These are phyloP conservation scores for Mizuhopecten yessoensis DNA, from an alignment of 1,140 invertebrate genomes.

Conservation along the genomic window DNA sequence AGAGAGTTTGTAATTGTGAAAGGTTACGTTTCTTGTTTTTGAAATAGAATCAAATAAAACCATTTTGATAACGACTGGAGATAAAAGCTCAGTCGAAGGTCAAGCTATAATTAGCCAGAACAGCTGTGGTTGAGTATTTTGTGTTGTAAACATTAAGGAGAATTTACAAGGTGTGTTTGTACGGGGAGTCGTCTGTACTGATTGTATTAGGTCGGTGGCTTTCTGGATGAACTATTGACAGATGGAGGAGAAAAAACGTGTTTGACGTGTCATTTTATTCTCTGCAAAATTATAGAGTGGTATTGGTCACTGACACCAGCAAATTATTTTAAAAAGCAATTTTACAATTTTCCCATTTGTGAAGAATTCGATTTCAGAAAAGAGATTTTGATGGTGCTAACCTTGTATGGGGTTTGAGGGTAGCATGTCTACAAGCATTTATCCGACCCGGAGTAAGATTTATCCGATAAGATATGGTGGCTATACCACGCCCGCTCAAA, in stretches of 20 bases:
- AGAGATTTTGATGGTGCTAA: constrained; percentile 15
- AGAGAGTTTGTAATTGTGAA: background rate
- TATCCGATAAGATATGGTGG: constrained; percentile 22
- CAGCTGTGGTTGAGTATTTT: background rate
- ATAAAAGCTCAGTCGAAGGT: background rate
- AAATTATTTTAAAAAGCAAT: constrained; percentile 15
- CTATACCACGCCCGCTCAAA: background rate
- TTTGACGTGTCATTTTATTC: background rate
- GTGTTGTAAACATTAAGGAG: background rate
- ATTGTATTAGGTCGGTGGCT: background rate
- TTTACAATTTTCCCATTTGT: constrained; percentile 35
- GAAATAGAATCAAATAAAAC: constrained; percentile 23
- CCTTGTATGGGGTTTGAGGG: background rate
- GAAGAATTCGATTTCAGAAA: constrained; percentile 35
- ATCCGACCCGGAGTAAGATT: constrained; percentile 31
- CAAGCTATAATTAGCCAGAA: background rate
- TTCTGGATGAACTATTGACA: background rate
- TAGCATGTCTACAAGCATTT: constrained; percentile 38
- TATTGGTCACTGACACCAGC: background rate
- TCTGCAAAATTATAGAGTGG: background rate
- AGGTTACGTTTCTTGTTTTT: background rate
- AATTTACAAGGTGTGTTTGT: background rate
- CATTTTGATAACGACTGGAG: background rate
- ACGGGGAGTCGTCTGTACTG: background rate
- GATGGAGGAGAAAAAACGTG: constrained; percentile 7